phyloP scores from a whole-genome alignment of 30 jellyfish, hydroid and myxozoan genomes.

The Aurelia sp. region DNA sequence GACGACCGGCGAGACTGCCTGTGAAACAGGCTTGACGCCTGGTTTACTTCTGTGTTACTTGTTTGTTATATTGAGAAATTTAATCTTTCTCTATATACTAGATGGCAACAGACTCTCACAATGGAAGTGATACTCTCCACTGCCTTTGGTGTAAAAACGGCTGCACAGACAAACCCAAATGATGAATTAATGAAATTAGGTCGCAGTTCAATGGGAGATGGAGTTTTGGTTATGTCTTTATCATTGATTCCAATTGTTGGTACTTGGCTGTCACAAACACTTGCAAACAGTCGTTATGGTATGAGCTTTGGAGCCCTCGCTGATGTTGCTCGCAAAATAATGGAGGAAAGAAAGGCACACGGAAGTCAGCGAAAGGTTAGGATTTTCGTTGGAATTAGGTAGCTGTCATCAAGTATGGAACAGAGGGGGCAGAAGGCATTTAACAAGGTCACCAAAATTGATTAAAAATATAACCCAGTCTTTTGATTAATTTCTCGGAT shows the following conservation, averaged over 20 bases:
- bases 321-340: conserved; percentile 41
- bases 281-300: conserved; percentile 26
- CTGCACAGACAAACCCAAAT: conserved; percentile 60
- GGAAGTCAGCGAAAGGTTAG: background rate
- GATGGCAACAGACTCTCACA: conserved; percentile 54
- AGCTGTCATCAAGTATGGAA: too few species aligned
- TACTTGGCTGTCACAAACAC: background rate
- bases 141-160: conserved; percentile 57
- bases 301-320: conserved; percentile 8
- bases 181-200: conserved; percentile 43
- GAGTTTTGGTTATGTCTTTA: background rate
- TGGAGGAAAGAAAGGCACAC: conserved; percentile 21
- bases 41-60: too few species aligned
- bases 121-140: conserved; percentile 62
- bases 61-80: too few species aligned
- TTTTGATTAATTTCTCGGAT: too few species aligned
- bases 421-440: too few species aligned
- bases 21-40: too few species aligned
- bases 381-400: too few species aligned
- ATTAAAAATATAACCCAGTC: too few species aligned
- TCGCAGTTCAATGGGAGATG: conserved; percentile 18
- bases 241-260: conserved; percentile 46
- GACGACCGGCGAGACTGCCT: too few species aligned
- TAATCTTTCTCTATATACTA: background rate
- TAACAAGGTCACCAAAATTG: too few species aligned